Evolutionary conservation across 2,888 invertebrate species (phyloP).

Genomic region (Andrena bucephala): DNA sequence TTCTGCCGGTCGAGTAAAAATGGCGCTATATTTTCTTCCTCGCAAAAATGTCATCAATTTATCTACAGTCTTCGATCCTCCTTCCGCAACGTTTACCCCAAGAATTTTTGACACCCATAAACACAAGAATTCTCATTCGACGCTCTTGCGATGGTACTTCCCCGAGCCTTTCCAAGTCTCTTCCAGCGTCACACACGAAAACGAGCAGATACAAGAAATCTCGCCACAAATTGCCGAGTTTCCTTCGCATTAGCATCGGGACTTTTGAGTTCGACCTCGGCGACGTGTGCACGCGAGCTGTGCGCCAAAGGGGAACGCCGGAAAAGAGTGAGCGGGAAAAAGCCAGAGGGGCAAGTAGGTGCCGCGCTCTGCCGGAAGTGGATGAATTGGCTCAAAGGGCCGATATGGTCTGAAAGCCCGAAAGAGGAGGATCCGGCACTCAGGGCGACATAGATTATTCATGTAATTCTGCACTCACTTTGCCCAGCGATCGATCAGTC

Average conservation of each 20-base stretch:
- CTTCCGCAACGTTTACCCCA: too few relatives aligned
- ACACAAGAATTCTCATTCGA: too few relatives aligned
- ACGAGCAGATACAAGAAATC: too few relatives aligned
- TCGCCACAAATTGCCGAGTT: background rate
- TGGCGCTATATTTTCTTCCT: too few relatives aligned
- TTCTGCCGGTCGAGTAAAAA: too few relatives aligned
- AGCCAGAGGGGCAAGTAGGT: constrained; percentile 54
- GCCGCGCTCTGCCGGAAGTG: constrained; percentile 69
- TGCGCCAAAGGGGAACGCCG: constrained; percentile 51
- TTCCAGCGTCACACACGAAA: too few relatives aligned
- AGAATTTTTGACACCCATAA: too few relatives aligned
- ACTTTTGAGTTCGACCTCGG: background rate
- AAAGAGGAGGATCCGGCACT: constrained; percentile 73
- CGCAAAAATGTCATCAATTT: too few relatives aligned
- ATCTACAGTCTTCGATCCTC: too few relatives aligned
- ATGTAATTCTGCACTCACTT: constrained; percentile 76
- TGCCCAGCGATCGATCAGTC: constrained; percentile 73
- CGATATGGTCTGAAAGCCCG: constrained; percentile 71
- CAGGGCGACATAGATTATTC: constrained; percentile 74
- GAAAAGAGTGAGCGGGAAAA: constrained; percentile 41
- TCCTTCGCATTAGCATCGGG: background rate
- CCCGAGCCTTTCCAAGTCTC: too few relatives aligned
- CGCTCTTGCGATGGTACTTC: too few relatives aligned
- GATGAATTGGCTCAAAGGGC: constrained; percentile 74
- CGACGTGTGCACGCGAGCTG: background rate